These are phyloP conservation scores for Metopolophium dirhodum DNA, from an alignment of 1,140 invertebrate genomes.

Conservation along the genomic window DNA sequence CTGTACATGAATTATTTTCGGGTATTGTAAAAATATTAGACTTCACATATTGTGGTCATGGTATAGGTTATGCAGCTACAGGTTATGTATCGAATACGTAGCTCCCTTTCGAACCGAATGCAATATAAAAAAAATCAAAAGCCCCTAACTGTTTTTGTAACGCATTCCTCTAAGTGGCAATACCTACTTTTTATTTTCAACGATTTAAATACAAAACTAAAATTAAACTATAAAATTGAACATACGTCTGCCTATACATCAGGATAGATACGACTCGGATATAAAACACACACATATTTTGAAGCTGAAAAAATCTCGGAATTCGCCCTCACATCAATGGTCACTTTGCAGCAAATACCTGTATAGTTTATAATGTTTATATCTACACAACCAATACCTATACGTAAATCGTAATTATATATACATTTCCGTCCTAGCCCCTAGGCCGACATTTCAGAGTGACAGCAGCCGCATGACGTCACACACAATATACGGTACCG, in stretches of 20 bases:
- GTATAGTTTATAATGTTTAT: neutral
- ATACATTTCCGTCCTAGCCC: neutral
- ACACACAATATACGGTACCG: neutral
- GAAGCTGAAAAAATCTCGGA: neutral
- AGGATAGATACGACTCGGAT: neutral
- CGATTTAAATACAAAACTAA: neutral
- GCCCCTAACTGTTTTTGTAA: neutral
- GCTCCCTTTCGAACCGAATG: neutral
- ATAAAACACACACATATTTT: neutral
- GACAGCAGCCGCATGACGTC: constrained; percentile 9
- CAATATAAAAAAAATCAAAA: neutral
- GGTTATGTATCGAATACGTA: neutral
- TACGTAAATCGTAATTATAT: neutral
- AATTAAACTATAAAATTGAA: neutral
- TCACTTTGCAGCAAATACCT: neutral
- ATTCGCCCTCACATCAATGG: neutral
- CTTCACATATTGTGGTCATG: neutral
- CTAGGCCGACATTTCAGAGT: neutral
- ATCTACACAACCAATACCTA: neutral
- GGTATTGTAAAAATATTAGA: neutral
- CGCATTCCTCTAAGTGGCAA: neutral
- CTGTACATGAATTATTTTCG: neutral
- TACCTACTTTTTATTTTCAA: neutral
- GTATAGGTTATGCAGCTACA: too few species aligned
- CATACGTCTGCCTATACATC: neutral